Evolutionary conservation across 2,888 invertebrate species (phyloP).

Genomic region (Xiphydria camelus): DNA sequence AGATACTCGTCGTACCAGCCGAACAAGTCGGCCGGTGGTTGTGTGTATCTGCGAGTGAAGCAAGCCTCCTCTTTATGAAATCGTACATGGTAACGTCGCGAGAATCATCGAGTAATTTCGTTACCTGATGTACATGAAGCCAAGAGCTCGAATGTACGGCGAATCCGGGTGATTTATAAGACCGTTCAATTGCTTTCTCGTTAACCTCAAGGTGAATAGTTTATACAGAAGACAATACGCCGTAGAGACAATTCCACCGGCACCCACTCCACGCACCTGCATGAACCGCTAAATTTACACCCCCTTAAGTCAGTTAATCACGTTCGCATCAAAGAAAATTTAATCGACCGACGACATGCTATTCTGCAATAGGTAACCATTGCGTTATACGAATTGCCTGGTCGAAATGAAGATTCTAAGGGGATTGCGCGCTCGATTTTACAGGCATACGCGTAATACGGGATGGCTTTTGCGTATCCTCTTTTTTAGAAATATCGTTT

Average conservation of each 20-base stretch:
- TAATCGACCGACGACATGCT: conserved; percentile 38
- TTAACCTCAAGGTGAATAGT: conserved; percentile 91
- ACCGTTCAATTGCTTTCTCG: conserved; percentile 97
- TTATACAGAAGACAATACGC: conserved; percentile 99
- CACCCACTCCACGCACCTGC: conserved; percentile 96
- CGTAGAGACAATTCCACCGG: conserved; percentile 99
- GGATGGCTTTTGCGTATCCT: too few relatives aligned
- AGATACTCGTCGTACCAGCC: conserved; percentile 97
- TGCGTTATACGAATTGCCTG: conserved; percentile 21
- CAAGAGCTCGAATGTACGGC: conserved; percentile 95
- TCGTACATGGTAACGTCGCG: too few relatives aligned
- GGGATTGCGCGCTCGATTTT: too few relatives aligned
- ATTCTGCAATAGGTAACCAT: conserved; percentile 35
- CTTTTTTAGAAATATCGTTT: too few relatives aligned
- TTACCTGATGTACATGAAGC: conserved; percentile 77
- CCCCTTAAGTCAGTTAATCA: conserved; percentile 34
- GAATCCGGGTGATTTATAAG: conserved; percentile 95
- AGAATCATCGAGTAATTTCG: conserved; percentile 23
- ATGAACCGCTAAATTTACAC: conserved; percentile 47
- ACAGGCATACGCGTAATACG: too few relatives aligned
- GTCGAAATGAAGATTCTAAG: too few relatives aligned
- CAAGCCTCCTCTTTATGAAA: too few relatives aligned
- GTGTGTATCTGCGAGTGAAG: conserved; percentile 79
- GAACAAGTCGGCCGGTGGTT: conserved; percentile 93
- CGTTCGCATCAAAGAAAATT: conserved; percentile 35